These are phyloP conservation scores for Lycopodina hypogea DNA, from an alignment of 37 sponge, comb jelly and placozoan species.

Conservation along the genomic window DNA sequence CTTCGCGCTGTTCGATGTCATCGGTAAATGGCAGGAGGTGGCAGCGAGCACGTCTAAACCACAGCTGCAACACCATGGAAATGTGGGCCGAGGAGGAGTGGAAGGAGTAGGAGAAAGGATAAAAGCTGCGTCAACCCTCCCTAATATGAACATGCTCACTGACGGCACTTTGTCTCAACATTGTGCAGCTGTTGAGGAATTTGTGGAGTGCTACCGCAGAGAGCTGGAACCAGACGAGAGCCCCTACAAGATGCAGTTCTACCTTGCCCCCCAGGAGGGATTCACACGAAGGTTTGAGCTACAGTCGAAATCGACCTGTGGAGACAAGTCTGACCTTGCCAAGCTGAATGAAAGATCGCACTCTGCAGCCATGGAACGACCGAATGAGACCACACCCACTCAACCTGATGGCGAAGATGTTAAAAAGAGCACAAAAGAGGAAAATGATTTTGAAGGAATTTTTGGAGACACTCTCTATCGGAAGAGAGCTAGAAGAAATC, in stretches of 20 bases:
- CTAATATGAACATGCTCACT: neutral
- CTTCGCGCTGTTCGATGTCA: conserved; percentile 53
- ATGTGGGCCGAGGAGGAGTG: neutral
- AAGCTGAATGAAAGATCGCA: neutral
- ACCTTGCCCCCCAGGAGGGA: conserved; percentile 25
- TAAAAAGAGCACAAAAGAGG: neutral
- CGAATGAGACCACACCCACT: neutral
- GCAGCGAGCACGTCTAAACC: neutral
- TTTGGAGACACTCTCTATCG: conserved; percentile 20
- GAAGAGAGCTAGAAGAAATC: conserved; percentile 25
- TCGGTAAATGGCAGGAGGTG: conserved; percentile 59
- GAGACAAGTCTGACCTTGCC: too few species aligned
- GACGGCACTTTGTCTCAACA: neutral
- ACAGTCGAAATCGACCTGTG: neutral
- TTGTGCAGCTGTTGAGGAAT: conserved; percentile 37
- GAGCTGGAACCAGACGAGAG: conserved; percentile 25
- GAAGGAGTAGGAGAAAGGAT: too few species aligned
- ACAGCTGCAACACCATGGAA: neutral
- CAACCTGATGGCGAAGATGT: neutral
- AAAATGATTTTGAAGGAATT: neutral
- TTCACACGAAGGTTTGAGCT: conserved; percentile 63
- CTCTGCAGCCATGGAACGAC: neutral
- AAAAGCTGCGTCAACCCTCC: conserved; percentile 1
- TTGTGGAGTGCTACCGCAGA: conserved; percentile 44
- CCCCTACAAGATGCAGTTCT: conserved; percentile 52